Evolutionary conservation across 1,140 invertebrate species (phyloP), one percentile per base, ranked within the genome.

Genomic region (Hyles vespertilio): DNA sequence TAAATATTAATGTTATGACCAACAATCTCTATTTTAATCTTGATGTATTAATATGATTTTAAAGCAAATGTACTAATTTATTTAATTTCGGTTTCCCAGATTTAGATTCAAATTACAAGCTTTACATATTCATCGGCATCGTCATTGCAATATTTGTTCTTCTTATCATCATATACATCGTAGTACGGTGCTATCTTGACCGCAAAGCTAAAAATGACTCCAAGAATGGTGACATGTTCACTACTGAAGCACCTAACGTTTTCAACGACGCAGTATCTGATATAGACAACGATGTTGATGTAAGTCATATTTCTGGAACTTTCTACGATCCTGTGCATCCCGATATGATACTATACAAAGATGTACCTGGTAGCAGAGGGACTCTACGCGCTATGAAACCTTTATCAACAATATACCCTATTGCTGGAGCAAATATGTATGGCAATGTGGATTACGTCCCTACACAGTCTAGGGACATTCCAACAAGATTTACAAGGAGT

Each of bases 161-260:
- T 34, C 12, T 82, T 4, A 68, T 71, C 12, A 43, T 69, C 3
- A 61, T 77, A 9, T n/a, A 79, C 4, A 59, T 87, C 11, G 75
- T 57, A 6, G 57, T 85, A 0, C 68, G 79, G 4, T 89, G 76
- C 63, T 87, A 81, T 61, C 65, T 79, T 32, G 67, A 69, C 9
- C 65, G 73, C 33, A 74, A 71, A 48, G 69, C 58, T 12, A 68
- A 70, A 32, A 65, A 68, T 5, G 77, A 79, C 12, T 81, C 84
- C 9, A 90, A 89, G 67, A 81, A 83, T 10, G 85, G 83, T n/a
- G 83, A 90, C 47, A 87, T 90, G 79, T 90, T 89, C 50, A 81
- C 83, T 3, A 89, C 89, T 6, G 87, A 90, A 59, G 69, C 87
- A 11, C 88, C 89, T 8, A 89, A 89, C 57, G 81, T 89, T 5